Percentiles rank a stretch among this genome's conserved stretches.
phyloP scores from a whole-genome alignment of 2,113 vertebrate genomes.

The Procapra przewalskii region DNA sequence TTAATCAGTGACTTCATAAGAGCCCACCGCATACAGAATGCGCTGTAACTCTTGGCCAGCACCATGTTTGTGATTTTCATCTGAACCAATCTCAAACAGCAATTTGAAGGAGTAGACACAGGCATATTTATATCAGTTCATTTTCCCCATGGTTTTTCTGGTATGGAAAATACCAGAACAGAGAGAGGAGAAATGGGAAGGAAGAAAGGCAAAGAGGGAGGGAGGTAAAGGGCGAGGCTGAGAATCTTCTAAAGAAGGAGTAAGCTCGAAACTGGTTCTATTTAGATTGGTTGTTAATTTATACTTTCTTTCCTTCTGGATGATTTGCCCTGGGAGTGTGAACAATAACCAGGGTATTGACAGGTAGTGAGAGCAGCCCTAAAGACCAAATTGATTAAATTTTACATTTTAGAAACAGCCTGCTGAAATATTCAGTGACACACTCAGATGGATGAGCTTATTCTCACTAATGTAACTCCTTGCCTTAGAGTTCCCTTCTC shows the following conservation, averaged over 20 bases:
- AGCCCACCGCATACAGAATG: conserved; percentile 67
- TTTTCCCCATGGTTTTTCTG: neutral
- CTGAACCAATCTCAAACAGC: neutral
- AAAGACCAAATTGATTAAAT: neutral
- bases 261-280: neutral
- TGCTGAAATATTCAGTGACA: neutral
- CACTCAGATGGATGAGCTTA: neutral
- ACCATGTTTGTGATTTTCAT: neutral
- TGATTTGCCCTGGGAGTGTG: neutral
- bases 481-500: neutral
- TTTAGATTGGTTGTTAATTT: neutral
- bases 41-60: conserved; percentile 45
- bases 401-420: neutral
- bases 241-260: neutral
- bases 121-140: neutral
- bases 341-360: neutral
- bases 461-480: neutral
- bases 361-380: neutral
- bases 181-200: neutral
- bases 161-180: neutral
- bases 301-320: neutral
- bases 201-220: neutral
- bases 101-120: neutral
- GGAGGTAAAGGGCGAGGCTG: neutral
- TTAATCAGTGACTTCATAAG: conserved; percentile 81